phyloP scores from a whole-genome alignment of 2,888 invertebrate species.

The Drosophila cognata region DNA sequence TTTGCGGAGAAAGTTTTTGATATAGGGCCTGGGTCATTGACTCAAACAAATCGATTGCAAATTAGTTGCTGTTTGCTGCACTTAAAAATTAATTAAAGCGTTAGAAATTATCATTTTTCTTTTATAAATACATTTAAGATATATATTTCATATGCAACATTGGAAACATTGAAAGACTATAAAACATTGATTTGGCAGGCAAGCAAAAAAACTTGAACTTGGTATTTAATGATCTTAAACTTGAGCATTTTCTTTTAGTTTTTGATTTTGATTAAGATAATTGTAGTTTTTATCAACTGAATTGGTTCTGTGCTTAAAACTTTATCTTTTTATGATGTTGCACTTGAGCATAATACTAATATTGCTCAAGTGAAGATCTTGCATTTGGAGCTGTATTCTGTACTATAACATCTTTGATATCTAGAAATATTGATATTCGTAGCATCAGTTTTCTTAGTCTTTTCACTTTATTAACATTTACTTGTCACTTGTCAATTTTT shows the following conservation, averaged over 20 bases:
- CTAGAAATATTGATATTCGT: background rate
- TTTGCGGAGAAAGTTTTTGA: slow-evolving; percentile 40
- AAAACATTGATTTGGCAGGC: background rate
- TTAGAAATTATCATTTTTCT: background rate
- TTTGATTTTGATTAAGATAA: background rate
- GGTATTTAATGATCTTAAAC: background rate
- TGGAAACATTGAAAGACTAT: background rate
- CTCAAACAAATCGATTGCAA: slow-evolving; percentile 23
- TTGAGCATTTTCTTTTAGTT: background rate
- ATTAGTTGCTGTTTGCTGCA: background rate
- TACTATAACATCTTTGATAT: background rate
- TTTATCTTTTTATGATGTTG: background rate
- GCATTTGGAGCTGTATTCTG: background rate
- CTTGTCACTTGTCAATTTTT: slow-evolving; percentile 12
- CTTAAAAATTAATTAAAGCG: background rate
- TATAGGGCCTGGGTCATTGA: slow-evolving; percentile 47
- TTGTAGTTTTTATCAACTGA: background rate
- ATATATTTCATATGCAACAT: background rate
- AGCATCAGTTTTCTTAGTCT: background rate
- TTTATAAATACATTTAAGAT: background rate
- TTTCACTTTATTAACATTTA: background rate
- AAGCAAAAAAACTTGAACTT: background rate
- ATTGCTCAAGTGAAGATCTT: background rate
- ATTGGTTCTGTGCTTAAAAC: background rate
- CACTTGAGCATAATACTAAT: background rate